Conservation (phyloP, 2,888 invertebrate species). For the Yponomeuta sedellus region DNA sequence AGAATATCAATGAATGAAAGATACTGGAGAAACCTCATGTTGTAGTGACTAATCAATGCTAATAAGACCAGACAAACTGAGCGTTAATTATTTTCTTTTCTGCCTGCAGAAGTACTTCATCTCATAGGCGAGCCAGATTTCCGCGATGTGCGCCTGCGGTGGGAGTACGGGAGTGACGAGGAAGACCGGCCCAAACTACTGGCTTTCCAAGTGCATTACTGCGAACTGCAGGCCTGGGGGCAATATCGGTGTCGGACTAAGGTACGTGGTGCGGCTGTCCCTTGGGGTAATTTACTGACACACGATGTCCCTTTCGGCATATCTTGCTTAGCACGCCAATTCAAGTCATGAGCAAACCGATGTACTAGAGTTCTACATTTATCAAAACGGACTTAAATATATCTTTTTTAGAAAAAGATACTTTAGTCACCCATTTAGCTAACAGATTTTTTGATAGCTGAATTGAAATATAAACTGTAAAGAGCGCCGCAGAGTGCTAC, state of each 20-base stretch:
- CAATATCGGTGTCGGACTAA: slow-evolving; percentile 84
- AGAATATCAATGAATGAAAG: not conserved
- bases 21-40: not conserved
- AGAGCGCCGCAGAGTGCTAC: not conserved
- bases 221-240: slow-evolving; percentile 88
- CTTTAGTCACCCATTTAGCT: not conserved
- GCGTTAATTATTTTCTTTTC: not conserved
- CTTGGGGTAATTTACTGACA: not conserved
- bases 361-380: too few species aligned
- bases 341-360: too few species aligned
- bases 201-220: slow-evolving; percentile 84
- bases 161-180: slow-evolving; percentile 74
- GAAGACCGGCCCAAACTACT: slow-evolving; percentile 60
- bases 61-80: not conserved
- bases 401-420: too few species aligned
- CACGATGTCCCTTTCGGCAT: not conserved
- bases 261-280: slow-evolving; percentile 39
- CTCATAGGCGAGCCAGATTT: slow-evolving; percentile 81
- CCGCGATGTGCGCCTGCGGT: slow-evolving; percentile 78
- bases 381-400: too few species aligned
- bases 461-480: not conserved
- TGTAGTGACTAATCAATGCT: not conserved
- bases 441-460: not conserved
- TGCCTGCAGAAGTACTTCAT: slow-evolving; percentile 72
- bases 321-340: too few species aligned